Conservation (phyloP, 2,797 vertebrate genomes). For the Chiloscyllium punctatum region DNA sequence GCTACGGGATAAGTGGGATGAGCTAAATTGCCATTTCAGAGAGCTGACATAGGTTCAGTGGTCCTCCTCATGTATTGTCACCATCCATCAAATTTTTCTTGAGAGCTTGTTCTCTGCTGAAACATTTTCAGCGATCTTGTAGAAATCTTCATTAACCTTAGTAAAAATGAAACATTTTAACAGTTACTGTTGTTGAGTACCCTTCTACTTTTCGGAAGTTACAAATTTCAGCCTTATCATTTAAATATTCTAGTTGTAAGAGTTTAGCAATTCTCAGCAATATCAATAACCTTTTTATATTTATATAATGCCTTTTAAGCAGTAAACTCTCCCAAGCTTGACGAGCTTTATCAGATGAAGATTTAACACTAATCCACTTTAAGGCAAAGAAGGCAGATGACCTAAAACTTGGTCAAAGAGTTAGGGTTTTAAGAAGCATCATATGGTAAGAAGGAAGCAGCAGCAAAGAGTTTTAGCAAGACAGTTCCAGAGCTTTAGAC, state of each 20-base stretch:
- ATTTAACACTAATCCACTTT: neutral
- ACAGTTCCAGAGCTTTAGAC: neutral
- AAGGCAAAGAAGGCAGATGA: neutral
- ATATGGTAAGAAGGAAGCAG: too few relatives aligned
- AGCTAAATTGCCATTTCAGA: neutral
- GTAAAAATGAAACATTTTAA: neutral
- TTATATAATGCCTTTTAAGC: too few relatives aligned
- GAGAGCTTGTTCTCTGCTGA: neutral
- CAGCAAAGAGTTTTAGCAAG: neutral
- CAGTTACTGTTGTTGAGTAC: neutral
- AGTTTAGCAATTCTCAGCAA: neutral
- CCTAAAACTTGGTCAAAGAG: neutral
- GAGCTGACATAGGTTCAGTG: neutral
- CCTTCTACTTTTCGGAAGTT: neutral
- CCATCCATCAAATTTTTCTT: neutral
- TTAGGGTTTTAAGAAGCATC: too few relatives aligned
- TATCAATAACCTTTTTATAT: neutral
- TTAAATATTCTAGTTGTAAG: neutral
- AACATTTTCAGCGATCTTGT: neutral
- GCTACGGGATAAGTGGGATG: neutral
- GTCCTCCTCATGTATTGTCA: neutral
- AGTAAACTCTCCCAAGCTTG: neutral
- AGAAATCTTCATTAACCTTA: too few relatives aligned
- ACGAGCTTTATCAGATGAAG: neutral
- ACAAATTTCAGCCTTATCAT: neutral